Percentiles rank a stretch among this genome's conserved stretches.
These are phyloP conservation scores for Amaurobius ferox DNA, from an alignment of 2,888 invertebrate species.

Conservation along the genomic window DNA sequence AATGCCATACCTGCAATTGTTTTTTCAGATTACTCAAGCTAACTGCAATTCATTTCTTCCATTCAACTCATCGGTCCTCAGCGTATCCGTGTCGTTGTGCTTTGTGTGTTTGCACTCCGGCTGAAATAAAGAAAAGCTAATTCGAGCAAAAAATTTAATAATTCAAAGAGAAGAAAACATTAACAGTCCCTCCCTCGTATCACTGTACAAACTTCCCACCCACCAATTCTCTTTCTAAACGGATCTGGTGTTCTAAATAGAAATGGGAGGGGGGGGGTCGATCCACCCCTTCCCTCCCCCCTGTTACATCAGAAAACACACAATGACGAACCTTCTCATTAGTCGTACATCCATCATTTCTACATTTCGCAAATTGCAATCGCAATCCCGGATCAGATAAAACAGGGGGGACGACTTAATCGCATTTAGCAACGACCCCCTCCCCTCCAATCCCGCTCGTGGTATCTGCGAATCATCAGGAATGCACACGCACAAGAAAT, in stretches of 20 bases:
- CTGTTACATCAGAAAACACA: conserved; percentile 17
- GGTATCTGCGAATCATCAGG: conserved; percentile 65
- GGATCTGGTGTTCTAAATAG: conserved; percentile 59
- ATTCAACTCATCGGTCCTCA: too few species aligned
- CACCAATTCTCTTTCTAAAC: conserved; percentile 20
- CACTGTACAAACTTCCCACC: neutral
- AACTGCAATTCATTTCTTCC: too few species aligned
- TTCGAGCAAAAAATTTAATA: conserved; percentile 7
- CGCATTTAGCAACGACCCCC: conserved; percentile 29
- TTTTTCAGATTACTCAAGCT: too few species aligned
- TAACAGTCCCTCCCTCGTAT: neutral
- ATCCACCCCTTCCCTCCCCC: conserved; percentile 21
- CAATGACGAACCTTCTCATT: conserved; percentile 65
- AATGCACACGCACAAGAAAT: conserved; percentile 49
- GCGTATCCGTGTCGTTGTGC: neutral
- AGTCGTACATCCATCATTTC: conserved; percentile 62
- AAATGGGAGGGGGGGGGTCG: conserved; percentile 35
- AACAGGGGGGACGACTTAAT: conserved; percentile 43
- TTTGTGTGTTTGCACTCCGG: neutral
- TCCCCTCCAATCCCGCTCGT: neutral
- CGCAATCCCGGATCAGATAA: conserved; percentile 40
- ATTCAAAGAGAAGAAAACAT: neutral
- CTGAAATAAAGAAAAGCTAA: neutral
- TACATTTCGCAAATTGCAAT: conserved; percentile 69
- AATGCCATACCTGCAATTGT: too few species aligned